Conservation (phyloP, 2,797 vertebrate species). For the Dendrocincla fuliginosa region DNA sequence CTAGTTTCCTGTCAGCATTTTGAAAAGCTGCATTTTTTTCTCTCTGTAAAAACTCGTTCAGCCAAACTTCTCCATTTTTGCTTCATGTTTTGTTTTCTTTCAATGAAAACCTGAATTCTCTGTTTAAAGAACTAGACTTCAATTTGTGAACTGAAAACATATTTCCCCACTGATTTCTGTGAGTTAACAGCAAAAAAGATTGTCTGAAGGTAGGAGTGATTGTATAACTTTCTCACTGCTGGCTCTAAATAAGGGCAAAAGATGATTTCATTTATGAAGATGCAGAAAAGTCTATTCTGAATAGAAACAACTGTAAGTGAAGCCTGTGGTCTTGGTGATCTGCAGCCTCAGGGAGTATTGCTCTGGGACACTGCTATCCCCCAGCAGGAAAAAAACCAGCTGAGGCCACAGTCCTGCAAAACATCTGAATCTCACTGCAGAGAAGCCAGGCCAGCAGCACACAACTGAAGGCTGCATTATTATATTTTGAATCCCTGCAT, state of each 20-base stretch:
- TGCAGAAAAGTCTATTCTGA: background rate
- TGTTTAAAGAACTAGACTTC: background rate
- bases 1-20: background rate
- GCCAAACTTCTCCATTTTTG: background rate
- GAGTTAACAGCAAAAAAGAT: background rate
- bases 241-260: background rate
- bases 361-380: background rate
- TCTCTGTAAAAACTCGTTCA: background rate
- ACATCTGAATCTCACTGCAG: background rate
- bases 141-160: background rate
- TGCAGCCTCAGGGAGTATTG: background rate
- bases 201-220: background rate
- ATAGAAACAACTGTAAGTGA: background rate
- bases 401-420: background rate
- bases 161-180: background rate
- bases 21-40: background rate
- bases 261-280: background rate
- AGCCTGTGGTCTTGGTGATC: background rate
- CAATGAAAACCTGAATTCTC: background rate
- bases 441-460: background rate
- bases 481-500: background rate
- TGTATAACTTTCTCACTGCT: background rate
- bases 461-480: background rate
- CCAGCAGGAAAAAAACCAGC: rapidly evolving
- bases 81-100: background rate